These are phyloP conservation scores for Drosophila diplacantha DNA, from an alignment of 2,888 invertebrate species.

Conservation along the genomic window DNA sequence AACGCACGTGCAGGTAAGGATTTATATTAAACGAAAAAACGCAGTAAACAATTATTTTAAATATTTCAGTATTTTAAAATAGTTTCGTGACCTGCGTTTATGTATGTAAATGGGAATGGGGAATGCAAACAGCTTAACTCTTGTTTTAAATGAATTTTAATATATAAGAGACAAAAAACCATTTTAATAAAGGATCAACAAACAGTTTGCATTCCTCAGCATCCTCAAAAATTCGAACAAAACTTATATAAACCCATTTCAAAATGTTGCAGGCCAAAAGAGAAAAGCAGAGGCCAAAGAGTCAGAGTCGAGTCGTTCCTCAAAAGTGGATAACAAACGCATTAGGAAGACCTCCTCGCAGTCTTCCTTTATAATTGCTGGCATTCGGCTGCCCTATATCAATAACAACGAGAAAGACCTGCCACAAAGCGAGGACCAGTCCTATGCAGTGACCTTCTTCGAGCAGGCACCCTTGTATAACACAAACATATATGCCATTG, in stretches of 20 bases:
- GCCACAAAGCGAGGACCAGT: slow-evolving; percentile 46
- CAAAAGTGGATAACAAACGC: slow-evolving; percentile 15
- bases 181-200: not conserved
- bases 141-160: not conserved
- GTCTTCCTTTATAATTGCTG: slow-evolving; percentile 39
- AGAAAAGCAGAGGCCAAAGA: slow-evolving; percentile 10
- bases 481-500: slow-evolving; percentile 29
- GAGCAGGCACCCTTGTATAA: slow-evolving; percentile 47
- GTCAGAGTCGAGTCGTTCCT: not conserved
- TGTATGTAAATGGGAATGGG: not conserved
- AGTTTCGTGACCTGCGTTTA: not conserved
- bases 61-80: not conserved
- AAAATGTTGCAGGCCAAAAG: slow-evolving; percentile 46
- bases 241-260: not conserved
- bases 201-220: not conserved
- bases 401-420: slow-evolving; percentile 1
- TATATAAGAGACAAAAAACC: not conserved
- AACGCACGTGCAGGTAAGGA: slow-evolving; percentile 20
- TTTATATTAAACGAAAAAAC: not conserved
- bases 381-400: slow-evolving; percentile 45
- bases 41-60: not conserved
- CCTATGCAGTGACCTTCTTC: slow-evolving; percentile 54
- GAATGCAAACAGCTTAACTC: not conserved
- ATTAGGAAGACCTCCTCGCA: slow-evolving; percentile 1
- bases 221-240: not conserved